Evolutionary conservation across 2,797 vertebrate genomes (phyloP), one percentile per base, ranked within the genome.

Genomic region (Etheostoma perlongum): DNA sequence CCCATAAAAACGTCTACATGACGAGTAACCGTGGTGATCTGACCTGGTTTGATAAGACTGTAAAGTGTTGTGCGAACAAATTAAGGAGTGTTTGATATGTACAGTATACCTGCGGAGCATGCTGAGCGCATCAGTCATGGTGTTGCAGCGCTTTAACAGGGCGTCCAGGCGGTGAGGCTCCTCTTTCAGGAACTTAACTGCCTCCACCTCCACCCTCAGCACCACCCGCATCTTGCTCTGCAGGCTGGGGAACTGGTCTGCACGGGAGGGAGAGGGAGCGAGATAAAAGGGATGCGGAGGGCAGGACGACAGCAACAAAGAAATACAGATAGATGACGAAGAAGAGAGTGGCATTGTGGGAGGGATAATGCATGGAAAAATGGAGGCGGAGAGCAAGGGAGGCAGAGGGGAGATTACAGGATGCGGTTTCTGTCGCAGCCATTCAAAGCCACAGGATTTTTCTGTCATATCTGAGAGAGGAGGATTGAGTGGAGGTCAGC

Each of bases 161-260:
- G 97, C 96, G 0, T 99, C 98, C 55, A 99, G 95, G 13, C 97
- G 96, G 73, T 96, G 96, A 0, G 97, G 98, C 85, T 99, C 98
- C 88, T 99, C 98, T 87, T 98, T 99, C 85, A 99, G 95, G 93
- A 99, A 99, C 85, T 99, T 99, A 6, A 99, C 98, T 0, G 97
- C 97, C 85, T 99, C 98, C 76, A 98, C 98, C 94, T 99, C 98
- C 85, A 98, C 98, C 2, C 98, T 90, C 72, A 99, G 93, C 87
- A 99, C 97, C 68, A 99, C 97, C 0, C 98, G 95, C 98, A 99
- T 98, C 94, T 98, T 98, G 94, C 97, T 98, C 95, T 99, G 98
- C 85, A 99, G 95, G 80, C 96, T 94, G 72, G 97, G 97, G 89
- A 99, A 99, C 91, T 98, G 97, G 92, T 96, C 98, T 99, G 92